Evolutionary conservation across 2,113 vertebrate species (phyloP).

Genomic region (Centropus unirufus): DNA sequence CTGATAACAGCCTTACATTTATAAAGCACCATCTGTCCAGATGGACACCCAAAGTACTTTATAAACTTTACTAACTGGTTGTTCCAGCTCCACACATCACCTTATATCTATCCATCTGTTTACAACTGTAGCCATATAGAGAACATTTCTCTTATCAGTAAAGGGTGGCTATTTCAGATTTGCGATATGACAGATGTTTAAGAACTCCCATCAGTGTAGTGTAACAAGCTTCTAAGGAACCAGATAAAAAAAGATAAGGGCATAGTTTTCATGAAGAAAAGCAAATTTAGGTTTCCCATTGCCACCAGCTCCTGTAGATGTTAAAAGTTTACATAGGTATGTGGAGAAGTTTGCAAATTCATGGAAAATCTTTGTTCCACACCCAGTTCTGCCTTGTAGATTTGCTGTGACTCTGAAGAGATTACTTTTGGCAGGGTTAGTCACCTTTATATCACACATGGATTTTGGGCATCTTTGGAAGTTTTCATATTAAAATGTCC

Average conservation of each 20-base stretch:
- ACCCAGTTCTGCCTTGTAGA: rapidly evolving
- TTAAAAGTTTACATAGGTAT: neutral
- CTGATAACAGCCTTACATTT: constrained; percentile 34
- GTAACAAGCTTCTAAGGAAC: neutral
- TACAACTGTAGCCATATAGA: neutral
- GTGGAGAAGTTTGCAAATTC: neutral
- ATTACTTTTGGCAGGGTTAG: rapidly evolving
- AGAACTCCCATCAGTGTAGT: neutral
- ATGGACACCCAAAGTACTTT: constrained; percentile 33
- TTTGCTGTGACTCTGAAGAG: neutral
- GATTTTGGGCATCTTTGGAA: neutral
- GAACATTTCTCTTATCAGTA: neutral
- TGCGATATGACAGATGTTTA: constrained; percentile 10
- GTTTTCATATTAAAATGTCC: neutral
- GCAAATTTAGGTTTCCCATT: neutral
- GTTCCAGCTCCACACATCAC: constrained; percentile 22
- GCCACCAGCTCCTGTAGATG: neutral
- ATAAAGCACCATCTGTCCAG: constrained; percentile 18
- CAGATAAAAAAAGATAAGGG: neutral
- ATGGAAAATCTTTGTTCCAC: neutral
- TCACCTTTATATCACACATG: rapidly evolving
- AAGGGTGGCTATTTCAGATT: neutral
- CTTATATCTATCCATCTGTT: constrained; percentile 47
- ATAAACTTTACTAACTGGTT: constrained; percentile 53
- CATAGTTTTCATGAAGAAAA: neutral